Conservation (phyloP, 1,140 invertebrate genomes). For the Eurosta solidaginis region DNA sequence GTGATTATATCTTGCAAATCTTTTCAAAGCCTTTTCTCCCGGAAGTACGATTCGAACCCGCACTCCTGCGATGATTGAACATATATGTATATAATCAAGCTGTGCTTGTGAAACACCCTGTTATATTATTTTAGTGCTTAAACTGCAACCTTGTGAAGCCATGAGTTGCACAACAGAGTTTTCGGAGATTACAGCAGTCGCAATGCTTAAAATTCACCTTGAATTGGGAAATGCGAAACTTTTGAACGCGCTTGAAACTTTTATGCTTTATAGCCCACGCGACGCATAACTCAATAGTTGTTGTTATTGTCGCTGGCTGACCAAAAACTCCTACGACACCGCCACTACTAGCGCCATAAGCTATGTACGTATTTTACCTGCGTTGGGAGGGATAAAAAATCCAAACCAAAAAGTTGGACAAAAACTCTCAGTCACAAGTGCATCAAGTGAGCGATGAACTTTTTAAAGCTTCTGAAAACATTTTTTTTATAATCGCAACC, state of each 20-base stretch:
- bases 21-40: no score
- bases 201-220: constrained; percentile 10
- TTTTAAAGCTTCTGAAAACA: neutral
- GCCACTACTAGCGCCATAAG: neutral
- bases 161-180: no score
- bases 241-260: neutral
- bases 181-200: neutral
- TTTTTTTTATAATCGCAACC: neutral
- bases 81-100: no score
- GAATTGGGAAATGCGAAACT: neutral
- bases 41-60: no score
- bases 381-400: neutral
- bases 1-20: no score
- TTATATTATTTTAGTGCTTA: no score
- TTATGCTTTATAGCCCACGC: neutral
- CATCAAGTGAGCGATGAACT: neutral
- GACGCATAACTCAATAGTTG: neutral
- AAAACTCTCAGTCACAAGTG: neutral
- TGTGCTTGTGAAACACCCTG: no score
- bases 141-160: no score
- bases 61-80: no score
- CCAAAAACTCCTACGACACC: neutral
- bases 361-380: neutral
- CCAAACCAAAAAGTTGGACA: neutral
- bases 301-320: no score